Evolutionary conservation across 1,140 invertebrate species (phyloP), one percentile per base, ranked within the genome.

Genomic region (Pseudoatta argentina): DNA sequence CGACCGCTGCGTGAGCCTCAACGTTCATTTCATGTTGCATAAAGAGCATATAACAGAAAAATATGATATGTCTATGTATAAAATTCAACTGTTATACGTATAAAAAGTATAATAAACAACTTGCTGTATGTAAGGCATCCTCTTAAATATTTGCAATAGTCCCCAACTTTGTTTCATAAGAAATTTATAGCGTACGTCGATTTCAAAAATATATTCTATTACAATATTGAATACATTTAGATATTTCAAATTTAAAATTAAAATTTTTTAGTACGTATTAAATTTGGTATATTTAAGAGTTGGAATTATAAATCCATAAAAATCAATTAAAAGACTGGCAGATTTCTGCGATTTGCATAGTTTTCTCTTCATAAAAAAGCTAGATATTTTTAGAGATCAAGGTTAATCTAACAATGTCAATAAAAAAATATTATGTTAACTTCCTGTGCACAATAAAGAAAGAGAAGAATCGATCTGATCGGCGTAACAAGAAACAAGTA

Each of bases 381-480:
- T 39, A 82, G 34, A 87, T 88, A 89, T 55, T 63, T 34, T 21
- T 21, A 14, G n/a, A 73, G 51, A 67, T 57, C 51, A 6, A 39
- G 27, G 24, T 63, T 85, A 90, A 90, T 39, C 7, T 39, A 7
- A 39, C 34, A 39, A 39, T 85, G 44, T 55, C 51, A 75, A 85
- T 81, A 66, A 30, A 61, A 85, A 44, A 85, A 79, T 67, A 85
- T 57, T 73, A 57, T 75, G 27, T 87, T 87, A 69, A 0, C 27
- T 53, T 67, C 55, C 82, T 76, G 77, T 73, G n/a, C 3, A 16
- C 48, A 66, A 10, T 18, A 27, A 44, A 44, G 39, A 69, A 7
- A 79, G 39, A 30, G 27, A 34, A 3, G 30, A 87, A 39, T 27
- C 27, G 39, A 61, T 14, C 16, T 8, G 7, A 64, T 34, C 27